Evolutionary conservation across 2,797 vertebrate genomes (phyloP).

Genomic region (Hypotaenidia philippensis): DNA sequence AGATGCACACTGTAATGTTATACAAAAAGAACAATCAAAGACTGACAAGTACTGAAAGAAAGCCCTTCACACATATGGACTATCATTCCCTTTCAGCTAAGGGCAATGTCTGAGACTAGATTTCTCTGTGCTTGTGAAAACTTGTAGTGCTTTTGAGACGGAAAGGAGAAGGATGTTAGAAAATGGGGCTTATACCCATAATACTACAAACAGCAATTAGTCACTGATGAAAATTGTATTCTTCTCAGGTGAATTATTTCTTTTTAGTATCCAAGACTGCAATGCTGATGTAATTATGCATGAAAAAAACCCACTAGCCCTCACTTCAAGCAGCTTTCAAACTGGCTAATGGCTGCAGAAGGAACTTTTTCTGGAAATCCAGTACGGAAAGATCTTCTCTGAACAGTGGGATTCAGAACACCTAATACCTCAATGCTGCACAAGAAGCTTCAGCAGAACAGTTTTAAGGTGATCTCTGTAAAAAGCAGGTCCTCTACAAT

Average conservation of each 20-base stretch:
- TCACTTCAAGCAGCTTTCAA: background rate
- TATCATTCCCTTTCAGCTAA: background rate
- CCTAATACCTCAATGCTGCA: background rate
- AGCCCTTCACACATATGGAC: background rate
- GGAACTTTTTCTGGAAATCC: background rate
- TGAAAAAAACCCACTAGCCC: background rate
- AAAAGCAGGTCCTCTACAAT: background rate
- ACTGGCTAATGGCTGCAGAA: background rate
- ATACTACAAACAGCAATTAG: background rate
- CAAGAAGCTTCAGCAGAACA: background rate
- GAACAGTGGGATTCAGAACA: background rate
- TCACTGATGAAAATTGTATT: background rate
- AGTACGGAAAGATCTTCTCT: background rate
- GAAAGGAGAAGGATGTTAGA: background rate
- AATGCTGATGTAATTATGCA: background rate
- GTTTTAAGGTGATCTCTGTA: background rate
- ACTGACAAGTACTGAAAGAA: background rate
- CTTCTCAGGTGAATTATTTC: background rate
- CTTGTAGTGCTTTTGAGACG: background rate
- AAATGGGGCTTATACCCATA: background rate
- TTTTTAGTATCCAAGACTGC: background rate
- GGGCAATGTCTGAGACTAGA: background rate
- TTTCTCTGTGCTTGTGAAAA: background rate
- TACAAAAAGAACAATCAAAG: background rate
- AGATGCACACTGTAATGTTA: background rate